Conservation (phyloP, 2,888 invertebrate genomes). For the Gymnoscelis rufifasciata region DNA sequence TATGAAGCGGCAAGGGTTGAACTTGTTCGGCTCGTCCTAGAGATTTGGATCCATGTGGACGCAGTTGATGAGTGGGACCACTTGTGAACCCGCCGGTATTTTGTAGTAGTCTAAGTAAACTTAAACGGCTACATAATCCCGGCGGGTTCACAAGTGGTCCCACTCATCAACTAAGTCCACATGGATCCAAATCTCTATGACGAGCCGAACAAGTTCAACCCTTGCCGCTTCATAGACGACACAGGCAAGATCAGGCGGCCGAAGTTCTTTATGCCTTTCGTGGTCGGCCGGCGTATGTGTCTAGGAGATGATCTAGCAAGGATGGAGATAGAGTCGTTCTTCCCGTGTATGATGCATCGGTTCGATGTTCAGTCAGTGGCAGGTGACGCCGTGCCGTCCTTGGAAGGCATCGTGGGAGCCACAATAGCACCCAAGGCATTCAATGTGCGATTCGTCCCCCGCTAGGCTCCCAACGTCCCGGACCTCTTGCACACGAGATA, state of each 20-base stretch:
- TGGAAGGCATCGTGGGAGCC: slow-evolving; percentile 89
- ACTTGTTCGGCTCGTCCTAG: too few species aligned
- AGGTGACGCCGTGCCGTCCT: slow-evolving; percentile 85
- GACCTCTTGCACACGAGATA: slow-evolving; percentile 62
- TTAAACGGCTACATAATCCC: slow-evolving; percentile 91
- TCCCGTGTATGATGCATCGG: slow-evolving; percentile 89
- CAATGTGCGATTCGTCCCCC: slow-evolving; percentile 83
- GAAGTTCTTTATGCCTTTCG: slow-evolving; percentile 94
- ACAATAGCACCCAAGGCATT: slow-evolving; percentile 91
- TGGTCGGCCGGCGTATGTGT: slow-evolving; percentile 93
- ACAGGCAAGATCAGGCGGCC: slow-evolving; percentile 91
- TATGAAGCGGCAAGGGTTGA: too few species aligned
- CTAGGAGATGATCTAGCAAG: slow-evolving; percentile 92
- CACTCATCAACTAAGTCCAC: slow-evolving; percentile 92
- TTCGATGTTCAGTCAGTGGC: slow-evolving; percentile 86
- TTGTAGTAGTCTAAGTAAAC: slow-evolving; percentile 87
- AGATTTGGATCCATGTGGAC: too few species aligned
- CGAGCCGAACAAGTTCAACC: slow-evolving; percentile 90
- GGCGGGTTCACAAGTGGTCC: slow-evolving; percentile 91
- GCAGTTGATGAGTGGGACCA: too few species aligned
- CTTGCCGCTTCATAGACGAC: slow-evolving; percentile 87
- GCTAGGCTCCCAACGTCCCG: slow-evolving; percentile 52
- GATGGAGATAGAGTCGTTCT: slow-evolving; percentile 94
- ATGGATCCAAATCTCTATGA: slow-evolving; percentile 94
- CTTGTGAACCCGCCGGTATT: slow-evolving; percentile 30